Conservation (phyloP, 64 coral and sea anemone genomes). For the Astreopora myriophthalma region DNA sequence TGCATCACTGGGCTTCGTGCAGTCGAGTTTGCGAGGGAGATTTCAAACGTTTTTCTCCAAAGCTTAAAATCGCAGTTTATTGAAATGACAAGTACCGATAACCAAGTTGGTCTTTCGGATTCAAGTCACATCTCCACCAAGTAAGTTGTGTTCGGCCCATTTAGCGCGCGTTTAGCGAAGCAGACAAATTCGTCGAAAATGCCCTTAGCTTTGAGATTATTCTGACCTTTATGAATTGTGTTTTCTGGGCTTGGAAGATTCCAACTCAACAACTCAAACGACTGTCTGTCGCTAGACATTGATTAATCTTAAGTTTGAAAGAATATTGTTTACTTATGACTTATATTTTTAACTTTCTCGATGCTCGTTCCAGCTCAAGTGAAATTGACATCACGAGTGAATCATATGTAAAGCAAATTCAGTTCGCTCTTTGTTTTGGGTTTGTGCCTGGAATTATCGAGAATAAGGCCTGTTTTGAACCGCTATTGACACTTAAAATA, state of each 20-base stretch:
- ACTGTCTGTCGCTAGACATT: neutral
- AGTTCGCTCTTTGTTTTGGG: neutral
- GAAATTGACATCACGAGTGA: neutral
- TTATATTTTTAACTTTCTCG: neutral
- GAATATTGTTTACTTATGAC: neutral
- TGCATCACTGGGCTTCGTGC: neutral
- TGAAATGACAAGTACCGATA: constrained; percentile 8
- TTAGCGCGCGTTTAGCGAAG: neutral
- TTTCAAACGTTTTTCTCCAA: constrained; percentile 5
- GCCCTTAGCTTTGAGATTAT: neutral
- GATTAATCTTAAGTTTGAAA: neutral
- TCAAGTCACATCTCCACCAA: constrained; percentile 17
- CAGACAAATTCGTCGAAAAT: neutral
- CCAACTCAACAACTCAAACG: neutral
- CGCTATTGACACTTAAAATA: neutral
- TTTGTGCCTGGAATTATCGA: neutral
- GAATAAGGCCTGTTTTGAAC: neutral
- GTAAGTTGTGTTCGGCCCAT: constrained; percentile 13
- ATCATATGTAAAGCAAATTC: neutral
- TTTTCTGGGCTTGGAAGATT: neutral
- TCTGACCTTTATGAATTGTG: neutral
- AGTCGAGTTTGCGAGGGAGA: constrained; percentile 35
- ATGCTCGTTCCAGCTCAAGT: neutral
- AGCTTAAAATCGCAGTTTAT: constrained; percentile 6
- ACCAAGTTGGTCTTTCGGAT: neutral